A percentile compares a stretch with the other conserved stretches of the same genome.
phyloP scores from a whole-genome alignment of 2,888 invertebrate genomes.

The Drosophila pegasa region DNA sequence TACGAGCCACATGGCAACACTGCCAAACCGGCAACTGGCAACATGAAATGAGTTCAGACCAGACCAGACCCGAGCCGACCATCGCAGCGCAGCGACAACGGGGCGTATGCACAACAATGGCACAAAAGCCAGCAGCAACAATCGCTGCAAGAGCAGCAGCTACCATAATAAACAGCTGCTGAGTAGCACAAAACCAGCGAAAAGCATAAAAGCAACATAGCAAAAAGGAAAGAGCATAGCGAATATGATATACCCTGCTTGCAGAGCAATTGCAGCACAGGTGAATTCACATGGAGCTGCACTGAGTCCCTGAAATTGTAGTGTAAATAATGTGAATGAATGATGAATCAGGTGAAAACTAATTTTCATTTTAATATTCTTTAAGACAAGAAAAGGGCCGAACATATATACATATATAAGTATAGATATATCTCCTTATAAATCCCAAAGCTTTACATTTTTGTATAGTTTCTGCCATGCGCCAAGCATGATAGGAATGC shows the following conservation, averaged over 20 bases:
- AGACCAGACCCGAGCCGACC: no score
- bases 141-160: constrained; percentile 40
- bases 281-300: background rate
- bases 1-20: constrained; percentile 37
- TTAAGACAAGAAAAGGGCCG: no score
- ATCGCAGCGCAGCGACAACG: constrained; percentile 45
- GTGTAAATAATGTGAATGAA: no score
- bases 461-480: background rate
- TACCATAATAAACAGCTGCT: constrained; percentile 56
- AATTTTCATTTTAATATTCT: no score
- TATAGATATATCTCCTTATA: background rate
- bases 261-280: background rate
- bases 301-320: background rate
- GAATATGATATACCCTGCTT: constrained; percentile 28
- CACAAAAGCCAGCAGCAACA: constrained; percentile 39
- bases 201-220: constrained; percentile 17
- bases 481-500: background rate
- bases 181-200: constrained; percentile 45
- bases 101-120: constrained; percentile 74
- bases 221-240: background rate
- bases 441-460: background rate
- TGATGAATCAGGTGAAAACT: no score
- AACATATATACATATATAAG: no score
- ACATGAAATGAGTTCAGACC: constrained; percentile 66
- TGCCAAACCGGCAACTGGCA: constrained; percentile 14